Conservation (phyloP, 2,888 invertebrate species). For the Smittia sp. region DNA sequence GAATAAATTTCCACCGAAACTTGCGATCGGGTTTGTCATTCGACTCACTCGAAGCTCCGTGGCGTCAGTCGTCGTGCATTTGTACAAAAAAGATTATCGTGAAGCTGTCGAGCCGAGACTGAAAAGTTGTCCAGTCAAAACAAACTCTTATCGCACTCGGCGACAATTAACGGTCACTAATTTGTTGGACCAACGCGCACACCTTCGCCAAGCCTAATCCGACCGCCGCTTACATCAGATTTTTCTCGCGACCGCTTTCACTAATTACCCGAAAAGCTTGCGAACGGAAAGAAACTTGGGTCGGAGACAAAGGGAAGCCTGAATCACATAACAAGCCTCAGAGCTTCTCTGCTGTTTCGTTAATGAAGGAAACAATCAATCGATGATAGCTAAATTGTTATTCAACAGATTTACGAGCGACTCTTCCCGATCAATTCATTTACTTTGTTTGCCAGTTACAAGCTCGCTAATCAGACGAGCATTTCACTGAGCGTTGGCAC, state of each 20-base stretch:
- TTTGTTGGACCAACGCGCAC: not conserved
- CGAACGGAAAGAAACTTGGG: not conserved
- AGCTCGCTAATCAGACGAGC: not conserved
- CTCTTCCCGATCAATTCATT: not conserved
- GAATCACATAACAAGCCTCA: slow-evolving; percentile 22
- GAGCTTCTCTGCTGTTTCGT: slow-evolving; percentile 1
- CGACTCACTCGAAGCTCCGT: no score
- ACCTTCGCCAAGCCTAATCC: not conserved
- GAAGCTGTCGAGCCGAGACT: no score
- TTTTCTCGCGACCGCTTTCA: slow-evolving; percentile 34
- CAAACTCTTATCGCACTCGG: not conserved
- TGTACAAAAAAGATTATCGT: no score
- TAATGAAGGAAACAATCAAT: slow-evolving; percentile 31
- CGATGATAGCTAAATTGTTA: slow-evolving; percentile 15
- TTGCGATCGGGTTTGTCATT: no score
- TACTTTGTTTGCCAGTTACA: not conserved
- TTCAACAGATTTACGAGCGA: not conserved
- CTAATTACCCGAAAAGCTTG: slow-evolving; percentile 32
- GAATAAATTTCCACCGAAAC: no score
- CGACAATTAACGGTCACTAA: not conserved
- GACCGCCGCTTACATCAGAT: not conserved
- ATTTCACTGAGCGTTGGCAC: not conserved
- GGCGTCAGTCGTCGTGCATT: no score
- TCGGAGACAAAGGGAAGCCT: not conserved
- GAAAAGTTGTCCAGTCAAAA: not conserved